Conservation (phyloP, 2,888 invertebrate species). For the Synergus gifuensis region DNA sequence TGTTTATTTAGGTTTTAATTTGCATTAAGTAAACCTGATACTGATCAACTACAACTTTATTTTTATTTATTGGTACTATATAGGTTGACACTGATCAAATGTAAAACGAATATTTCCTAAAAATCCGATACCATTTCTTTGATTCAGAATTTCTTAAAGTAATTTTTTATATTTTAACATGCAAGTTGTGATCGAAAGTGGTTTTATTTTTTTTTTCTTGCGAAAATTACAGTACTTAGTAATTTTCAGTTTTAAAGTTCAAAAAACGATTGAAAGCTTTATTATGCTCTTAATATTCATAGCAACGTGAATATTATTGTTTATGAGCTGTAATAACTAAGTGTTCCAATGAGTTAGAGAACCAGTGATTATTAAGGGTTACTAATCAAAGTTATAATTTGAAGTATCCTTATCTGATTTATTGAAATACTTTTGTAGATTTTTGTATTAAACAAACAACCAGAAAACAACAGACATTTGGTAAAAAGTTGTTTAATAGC, state of each 20-base stretch:
- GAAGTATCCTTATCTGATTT: background rate
- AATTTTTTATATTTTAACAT: background rate
- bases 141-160: background rate
- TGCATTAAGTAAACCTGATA: background rate
- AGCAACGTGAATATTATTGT: background rate
- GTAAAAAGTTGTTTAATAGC: background rate
- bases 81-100: background rate
- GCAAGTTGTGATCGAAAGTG: background rate
- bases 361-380: background rate
- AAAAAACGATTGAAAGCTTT: constrained; percentile 5
- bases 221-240: background rate
- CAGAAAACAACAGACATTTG: background rate
- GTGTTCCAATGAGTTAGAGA: background rate
- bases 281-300: background rate
- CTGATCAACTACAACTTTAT: no score
- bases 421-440: background rate
- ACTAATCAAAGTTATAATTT: background rate
- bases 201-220: background rate
- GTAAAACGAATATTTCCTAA: background rate
- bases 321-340: background rate
- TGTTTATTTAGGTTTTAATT: background rate
- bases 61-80: no score
- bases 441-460: background rate
- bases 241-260: background rate
- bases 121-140: background rate